Conservation (phyloP, 2,888 invertebrate species). For the Drosophila bunnanda region DNA sequence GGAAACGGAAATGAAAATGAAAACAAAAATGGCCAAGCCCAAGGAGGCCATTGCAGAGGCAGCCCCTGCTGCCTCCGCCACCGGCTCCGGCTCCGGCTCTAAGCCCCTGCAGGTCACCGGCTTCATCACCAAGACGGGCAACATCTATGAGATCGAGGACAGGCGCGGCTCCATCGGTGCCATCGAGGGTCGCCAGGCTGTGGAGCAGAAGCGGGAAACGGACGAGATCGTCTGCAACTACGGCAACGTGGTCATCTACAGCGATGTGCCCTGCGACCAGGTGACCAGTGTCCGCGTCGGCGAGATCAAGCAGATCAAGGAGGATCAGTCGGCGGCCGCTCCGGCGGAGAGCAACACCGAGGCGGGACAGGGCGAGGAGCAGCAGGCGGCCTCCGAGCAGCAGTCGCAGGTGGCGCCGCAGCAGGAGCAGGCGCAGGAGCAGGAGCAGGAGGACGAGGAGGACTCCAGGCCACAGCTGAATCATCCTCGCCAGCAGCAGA, state of each 20-base stretch:
- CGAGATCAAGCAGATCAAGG: slow-evolving; percentile 45
- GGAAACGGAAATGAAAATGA: slow-evolving; percentile 1
- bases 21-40: slow-evolving; percentile 1
- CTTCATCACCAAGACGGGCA: slow-evolving; percentile 78
- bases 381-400: background rate
- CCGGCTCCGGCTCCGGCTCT: slow-evolving; percentile 24
- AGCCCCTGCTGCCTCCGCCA: background rate
- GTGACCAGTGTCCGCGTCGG: slow-evolving; percentile 66
- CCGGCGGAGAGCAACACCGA: slow-evolving; percentile 8
- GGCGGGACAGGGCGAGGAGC: slow-evolving; percentile 11
- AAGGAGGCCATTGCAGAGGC: background rate
- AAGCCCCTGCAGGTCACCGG: slow-evolving; percentile 77
- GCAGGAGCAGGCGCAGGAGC: background rate
- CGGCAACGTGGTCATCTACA: slow-evolving; percentile 80
- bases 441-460: background rate
- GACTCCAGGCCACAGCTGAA: slow-evolving; percentile 21
- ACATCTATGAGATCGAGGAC: slow-evolving; percentile 78
- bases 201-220: slow-evolving; percentile 25
- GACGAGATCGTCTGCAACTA: slow-evolving; percentile 77
- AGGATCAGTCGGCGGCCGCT: background rate
- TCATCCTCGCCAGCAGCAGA: slow-evolving; percentile 62
- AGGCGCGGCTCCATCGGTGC: slow-evolving; percentile 64
- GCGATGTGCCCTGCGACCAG: slow-evolving; percentile 79
- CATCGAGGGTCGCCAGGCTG: slow-evolving; percentile 74
- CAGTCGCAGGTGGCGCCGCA: slow-evolving; percentile 6